Evolutionary conservation across 2,888 invertebrate species (phyloP).

Genomic region (Lapara coniferarum): DNA sequence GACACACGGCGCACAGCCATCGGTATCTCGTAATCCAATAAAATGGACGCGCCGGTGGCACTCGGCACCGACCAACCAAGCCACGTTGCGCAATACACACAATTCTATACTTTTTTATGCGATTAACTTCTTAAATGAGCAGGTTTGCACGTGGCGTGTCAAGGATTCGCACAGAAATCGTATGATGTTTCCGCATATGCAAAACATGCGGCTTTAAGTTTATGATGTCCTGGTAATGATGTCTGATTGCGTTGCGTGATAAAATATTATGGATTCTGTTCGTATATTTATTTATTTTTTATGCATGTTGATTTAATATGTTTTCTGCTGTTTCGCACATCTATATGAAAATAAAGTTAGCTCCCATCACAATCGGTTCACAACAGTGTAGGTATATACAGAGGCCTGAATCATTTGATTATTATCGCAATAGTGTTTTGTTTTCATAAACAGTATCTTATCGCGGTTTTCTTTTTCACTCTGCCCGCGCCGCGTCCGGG

Average conservation of each 20-base stretch:
- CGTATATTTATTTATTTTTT: background rate
- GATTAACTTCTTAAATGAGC: conserved; percentile 46
- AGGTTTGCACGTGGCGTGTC: conserved; percentile 34
- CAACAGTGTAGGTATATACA: conserved; percentile 28
- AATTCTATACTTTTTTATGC: conserved; percentile 48
- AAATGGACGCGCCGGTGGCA: conserved; percentile 41
- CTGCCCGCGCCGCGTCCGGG: conserved; percentile 37
- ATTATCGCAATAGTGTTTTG: conserved; percentile 44
- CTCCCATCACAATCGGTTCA: conserved; percentile 34
- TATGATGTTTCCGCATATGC: conserved; percentile 7
- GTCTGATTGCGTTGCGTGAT: background rate
- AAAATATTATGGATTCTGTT: background rate
- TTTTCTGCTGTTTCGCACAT: background rate
- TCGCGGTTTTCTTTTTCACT: conserved; percentile 56
- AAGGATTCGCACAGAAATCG: conserved; percentile 34
- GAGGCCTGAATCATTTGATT: conserved; percentile 22
- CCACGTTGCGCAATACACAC: conserved; percentile 22
- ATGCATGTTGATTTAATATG: background rate
- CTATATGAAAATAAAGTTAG: conserved; percentile 7
- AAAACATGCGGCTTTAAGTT: background rate
- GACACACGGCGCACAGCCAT: conserved; percentile 42
- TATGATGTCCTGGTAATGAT: conserved; percentile 11
- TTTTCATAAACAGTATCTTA: conserved; percentile 54
- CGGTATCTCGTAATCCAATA: conserved; percentile 57
- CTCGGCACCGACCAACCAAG: conserved; percentile 20